Conservation (phyloP, 2,797 vertebrate genomes). For the Tenualosa thibaudeaui region DNA sequence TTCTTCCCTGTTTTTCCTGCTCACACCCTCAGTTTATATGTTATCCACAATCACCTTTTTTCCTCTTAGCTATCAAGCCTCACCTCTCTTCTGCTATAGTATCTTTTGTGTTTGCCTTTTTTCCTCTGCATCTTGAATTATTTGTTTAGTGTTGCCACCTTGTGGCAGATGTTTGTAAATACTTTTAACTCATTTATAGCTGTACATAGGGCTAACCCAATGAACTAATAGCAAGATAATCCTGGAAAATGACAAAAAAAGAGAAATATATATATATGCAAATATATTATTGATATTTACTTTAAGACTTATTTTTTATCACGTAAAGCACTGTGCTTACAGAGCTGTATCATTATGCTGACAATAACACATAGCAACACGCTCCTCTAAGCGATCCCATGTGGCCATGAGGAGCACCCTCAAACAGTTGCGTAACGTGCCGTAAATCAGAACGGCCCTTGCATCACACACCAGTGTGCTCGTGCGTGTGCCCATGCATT, state of each 20-base stretch:
- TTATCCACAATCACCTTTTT: not conserved
- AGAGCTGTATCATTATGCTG: slow-evolving; percentile 24
- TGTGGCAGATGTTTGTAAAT: slow-evolving; percentile 23
- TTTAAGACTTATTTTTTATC: slow-evolving; percentile 15
- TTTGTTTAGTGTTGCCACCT: slow-evolving; percentile 15
- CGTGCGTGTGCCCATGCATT: not conserved
- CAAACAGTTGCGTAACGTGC: not conserved
- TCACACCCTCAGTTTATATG: not conserved
- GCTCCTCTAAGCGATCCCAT: not conserved
- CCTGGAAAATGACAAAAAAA: not conserved
- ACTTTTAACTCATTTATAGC: slow-evolving; percentile 18
- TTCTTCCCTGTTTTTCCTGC: not conserved
- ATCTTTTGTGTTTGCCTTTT: slow-evolving; percentile 1
- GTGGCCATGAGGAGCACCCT: not conserved
- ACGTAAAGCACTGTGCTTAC: slow-evolving; percentile 21
- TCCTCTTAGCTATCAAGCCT: not conserved
- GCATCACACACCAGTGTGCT: not conserved
- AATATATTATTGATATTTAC: slow-evolving; percentile 27
- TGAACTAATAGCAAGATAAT: slow-evolving; percentile 26
- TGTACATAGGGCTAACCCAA: slow-evolving; percentile 26
- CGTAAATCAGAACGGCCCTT: not conserved
- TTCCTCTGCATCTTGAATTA: not conserved
- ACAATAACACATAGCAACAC: slow-evolving; percentile 13
- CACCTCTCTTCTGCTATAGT: not conserved
- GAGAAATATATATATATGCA: slow-evolving; percentile 12